Conservation (phyloP, 2,797 vertebrate genomes). For the Mus minutoides region DNA sequence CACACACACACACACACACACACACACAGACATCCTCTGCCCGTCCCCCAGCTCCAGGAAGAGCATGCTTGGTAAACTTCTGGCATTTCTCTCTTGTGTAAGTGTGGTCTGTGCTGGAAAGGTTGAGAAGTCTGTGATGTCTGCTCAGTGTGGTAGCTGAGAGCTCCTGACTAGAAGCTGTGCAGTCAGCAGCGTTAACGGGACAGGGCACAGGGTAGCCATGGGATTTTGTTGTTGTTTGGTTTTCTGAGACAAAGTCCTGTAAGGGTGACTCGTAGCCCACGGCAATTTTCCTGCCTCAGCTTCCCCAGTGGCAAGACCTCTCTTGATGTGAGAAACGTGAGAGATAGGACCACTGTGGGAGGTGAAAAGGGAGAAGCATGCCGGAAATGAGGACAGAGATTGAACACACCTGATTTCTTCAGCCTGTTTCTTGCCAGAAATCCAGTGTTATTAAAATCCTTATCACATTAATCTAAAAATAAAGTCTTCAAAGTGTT, state of each 20-base stretch:
- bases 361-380: not conserved
- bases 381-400: not conserved
- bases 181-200: not conserved
- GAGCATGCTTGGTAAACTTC: not conserved
- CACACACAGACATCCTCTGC: too few relatives aligned
- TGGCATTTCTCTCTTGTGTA: not conserved
- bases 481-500: not conserved
- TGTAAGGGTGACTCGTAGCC: not conserved
- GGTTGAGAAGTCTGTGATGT: not conserved
- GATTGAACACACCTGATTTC: not conserved
- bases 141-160: rapidly evolving
- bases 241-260: not conserved
- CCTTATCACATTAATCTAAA: not conserved
- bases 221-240: not conserved
- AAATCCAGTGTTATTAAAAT: not conserved
- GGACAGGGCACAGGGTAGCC: rapidly evolving
- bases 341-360: not conserved
- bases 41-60: not conserved
- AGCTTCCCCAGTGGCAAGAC: not conserved
- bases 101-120: not conserved
- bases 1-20: too few relatives aligned
- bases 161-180: not conserved
- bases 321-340: not conserved
- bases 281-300: not conserved
- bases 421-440: not conserved